phyloP scores from a whole-genome alignment of 2,888 invertebrate species.

The Actias luna region DNA sequence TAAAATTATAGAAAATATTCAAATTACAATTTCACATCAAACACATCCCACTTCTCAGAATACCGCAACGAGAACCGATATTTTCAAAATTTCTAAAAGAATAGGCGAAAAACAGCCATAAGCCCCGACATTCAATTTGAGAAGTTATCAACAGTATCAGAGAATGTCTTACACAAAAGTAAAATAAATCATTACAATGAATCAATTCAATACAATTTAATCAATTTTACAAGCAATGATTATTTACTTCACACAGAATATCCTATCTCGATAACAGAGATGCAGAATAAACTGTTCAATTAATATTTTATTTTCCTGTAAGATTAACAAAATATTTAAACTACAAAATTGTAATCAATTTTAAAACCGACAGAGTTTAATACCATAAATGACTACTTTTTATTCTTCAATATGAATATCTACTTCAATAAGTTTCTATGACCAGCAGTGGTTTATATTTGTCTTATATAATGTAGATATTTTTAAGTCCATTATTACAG shows the following conservation, averaged over 20 bases:
- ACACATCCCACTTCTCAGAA: background rate
- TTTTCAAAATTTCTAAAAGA: constrained; percentile 23
- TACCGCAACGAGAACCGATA: constrained; percentile 22
- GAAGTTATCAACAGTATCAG: constrained; percentile 30
- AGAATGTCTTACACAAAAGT: no score
- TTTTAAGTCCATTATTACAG: background rate
- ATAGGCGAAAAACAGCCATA: constrained; percentile 38
- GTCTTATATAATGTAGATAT: background rate
- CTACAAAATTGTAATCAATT: background rate
- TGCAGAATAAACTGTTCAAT: background rate
- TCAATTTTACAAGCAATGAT: background rate
- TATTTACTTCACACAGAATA: background rate
- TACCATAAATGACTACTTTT: background rate
- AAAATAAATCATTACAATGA: no score
- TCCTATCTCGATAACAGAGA: no score
- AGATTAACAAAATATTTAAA: background rate
- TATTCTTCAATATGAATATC: background rate
- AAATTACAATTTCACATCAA: background rate
- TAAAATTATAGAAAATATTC: constrained; percentile 18
- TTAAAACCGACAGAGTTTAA: background rate
- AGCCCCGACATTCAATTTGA: constrained; percentile 51
- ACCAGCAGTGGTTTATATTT: background rate
- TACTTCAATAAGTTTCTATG: background rate
- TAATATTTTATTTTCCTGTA: background rate
- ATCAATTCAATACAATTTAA: no score